Evolutionary conservation across 1,140 invertebrate genomes (phyloP).

Genomic region (Euura lappo): DNA sequence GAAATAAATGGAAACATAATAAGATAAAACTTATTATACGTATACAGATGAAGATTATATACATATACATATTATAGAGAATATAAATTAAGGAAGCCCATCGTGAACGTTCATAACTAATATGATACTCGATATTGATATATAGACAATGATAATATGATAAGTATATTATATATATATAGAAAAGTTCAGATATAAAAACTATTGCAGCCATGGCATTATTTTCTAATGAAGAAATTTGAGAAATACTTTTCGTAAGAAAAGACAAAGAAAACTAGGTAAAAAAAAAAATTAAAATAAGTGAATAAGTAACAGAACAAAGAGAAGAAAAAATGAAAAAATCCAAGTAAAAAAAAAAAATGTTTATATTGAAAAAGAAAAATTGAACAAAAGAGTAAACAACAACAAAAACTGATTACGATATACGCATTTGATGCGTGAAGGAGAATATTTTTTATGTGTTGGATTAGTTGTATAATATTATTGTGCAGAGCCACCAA

Average conservation of each 20-base stretch:
- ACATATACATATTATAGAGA: background rate
- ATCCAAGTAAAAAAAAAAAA: too few species aligned
- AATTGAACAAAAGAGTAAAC: too few species aligned
- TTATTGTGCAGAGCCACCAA: too few species aligned
- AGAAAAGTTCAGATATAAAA: constrained; percentile 41
- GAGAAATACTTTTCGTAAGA: background rate
- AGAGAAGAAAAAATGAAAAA: background rate
- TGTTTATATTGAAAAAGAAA: too few species aligned
- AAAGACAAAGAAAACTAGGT: background rate
- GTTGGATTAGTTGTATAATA: background rate
- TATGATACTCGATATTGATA: background rate
- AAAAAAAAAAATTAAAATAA: background rate
- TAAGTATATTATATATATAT: constrained; percentile 11
- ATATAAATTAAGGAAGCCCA: too few species aligned
- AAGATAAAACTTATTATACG: constrained; percentile 20
- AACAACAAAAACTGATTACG: background rate
- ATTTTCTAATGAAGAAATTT: constrained; percentile 24
- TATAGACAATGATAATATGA: background rate
- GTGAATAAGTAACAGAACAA: background rate
- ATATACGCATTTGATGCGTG: background rate
- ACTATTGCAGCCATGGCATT: constrained; percentile 25
- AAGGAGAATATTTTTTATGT: background rate
- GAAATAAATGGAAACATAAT: constrained; percentile 50
- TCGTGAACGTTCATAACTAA: too few species aligned
- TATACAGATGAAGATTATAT: background rate